Conservation (phyloP, 2,113 vertebrate species). For the Charina bottae region DNA sequence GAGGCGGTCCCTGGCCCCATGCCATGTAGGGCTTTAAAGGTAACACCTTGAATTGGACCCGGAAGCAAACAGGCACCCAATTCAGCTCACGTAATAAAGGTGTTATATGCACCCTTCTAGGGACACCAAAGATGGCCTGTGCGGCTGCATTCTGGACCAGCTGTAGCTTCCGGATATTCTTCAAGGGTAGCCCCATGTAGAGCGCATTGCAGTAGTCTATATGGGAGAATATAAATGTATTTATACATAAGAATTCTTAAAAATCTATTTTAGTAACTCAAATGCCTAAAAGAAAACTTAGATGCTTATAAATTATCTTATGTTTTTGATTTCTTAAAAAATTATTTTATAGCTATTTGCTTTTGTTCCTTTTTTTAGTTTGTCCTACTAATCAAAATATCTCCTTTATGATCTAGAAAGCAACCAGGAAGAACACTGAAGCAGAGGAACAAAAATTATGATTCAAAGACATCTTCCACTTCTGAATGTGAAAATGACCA, state of each 20-base stretch:
- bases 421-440: constrained; percentile 53
- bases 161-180: too few relatives aligned
- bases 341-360: background rate
- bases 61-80: too few relatives aligned
- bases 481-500: constrained; percentile 58
- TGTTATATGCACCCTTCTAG: too few relatives aligned
- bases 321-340: background rate
- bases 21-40: too few relatives aligned
- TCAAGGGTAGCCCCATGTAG: too few relatives aligned
- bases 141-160: too few relatives aligned
- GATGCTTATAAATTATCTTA: background rate
- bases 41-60: too few relatives aligned
- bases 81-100: too few relatives aligned
- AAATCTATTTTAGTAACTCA: background rate
- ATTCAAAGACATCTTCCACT: constrained; percentile 57
- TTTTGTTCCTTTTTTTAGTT: background rate
- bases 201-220: too few relatives aligned
- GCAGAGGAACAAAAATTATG: constrained; percentile 61
- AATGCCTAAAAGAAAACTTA: background rate
- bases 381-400: background rate
- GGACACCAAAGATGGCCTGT: too few relatives aligned
- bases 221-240: background rate
- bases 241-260: background rate
- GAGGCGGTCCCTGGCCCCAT: too few relatives aligned
- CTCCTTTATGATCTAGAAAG: constrained; percentile 56